phyloP scores from a whole-genome alignment of 2,113 vertebrate genomes.

The Cnemophilus loriae region DNA sequence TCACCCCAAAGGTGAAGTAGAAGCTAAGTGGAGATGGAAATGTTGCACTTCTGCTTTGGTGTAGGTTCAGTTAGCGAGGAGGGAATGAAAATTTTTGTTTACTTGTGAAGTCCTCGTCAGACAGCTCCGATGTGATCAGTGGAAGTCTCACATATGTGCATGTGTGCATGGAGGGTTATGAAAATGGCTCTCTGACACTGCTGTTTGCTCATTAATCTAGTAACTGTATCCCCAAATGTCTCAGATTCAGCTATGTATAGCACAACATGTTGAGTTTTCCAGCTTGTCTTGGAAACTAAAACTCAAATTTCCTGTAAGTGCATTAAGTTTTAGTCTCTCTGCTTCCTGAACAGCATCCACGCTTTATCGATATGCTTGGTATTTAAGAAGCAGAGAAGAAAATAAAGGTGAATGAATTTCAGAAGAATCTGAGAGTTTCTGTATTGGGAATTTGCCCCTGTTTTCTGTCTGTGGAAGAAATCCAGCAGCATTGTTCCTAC shows the following conservation, averaged over 20 bases:
- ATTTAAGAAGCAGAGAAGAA: not conserved
- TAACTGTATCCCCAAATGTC: not conserved
- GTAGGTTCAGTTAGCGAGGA: not conserved
- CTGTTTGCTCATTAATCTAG: not conserved
- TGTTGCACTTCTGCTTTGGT: not conserved
- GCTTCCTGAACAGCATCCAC: not conserved
- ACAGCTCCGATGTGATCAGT: rapidly evolving
- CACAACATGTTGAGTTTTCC: not conserved
- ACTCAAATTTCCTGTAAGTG: not conserved
- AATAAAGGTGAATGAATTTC: not conserved
- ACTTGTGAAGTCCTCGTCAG: not conserved
- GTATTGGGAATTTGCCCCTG: not conserved
- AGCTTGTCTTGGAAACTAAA: not conserved
- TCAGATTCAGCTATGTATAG: not conserved
- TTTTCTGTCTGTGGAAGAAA: not conserved
- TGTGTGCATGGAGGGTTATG: rapidly evolving
- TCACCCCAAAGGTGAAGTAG: not conserved
- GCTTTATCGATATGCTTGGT: not conserved
- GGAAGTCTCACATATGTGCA: rapidly evolving
- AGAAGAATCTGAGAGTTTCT: not conserved
- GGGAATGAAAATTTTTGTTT: not conserved
- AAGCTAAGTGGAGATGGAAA: not conserved
- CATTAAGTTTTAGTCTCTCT: not conserved
- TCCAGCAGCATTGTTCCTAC: not conserved
- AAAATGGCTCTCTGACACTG: not conserved